Evolutionary conservation across 2,888 invertebrate genomes (phyloP).

Genomic region (Entomobrya proxima): DNA sequence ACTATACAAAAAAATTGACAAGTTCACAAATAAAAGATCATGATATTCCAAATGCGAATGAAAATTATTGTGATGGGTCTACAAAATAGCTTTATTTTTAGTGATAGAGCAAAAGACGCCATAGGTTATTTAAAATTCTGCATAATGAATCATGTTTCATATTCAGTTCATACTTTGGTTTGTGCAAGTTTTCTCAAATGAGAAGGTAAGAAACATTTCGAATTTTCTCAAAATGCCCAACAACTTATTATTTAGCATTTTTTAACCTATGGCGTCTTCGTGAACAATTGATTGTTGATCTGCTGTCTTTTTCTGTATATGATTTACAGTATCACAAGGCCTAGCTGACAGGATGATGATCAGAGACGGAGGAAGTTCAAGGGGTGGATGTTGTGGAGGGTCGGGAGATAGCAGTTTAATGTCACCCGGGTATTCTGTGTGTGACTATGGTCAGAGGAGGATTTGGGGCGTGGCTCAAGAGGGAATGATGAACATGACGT

Average conservation of each 20-base stretch:
- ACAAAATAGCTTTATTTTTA: background rate
- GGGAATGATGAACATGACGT: slow-evolving; percentile 59
- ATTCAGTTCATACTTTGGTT: background rate
- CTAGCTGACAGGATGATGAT: slow-evolving; percentile 34
- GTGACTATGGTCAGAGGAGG: slow-evolving; percentile 71
- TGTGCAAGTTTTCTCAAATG: background rate
- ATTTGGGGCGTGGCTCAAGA: slow-evolving; percentile 73
- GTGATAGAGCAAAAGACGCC: slow-evolving; percentile 57
- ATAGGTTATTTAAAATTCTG: slow-evolving; percentile 58
- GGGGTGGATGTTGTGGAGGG: slow-evolving; percentile 41
- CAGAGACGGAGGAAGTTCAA: background rate
- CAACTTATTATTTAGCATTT: background rate
- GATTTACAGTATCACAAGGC: slow-evolving; percentile 31
- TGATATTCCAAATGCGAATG: background rate
- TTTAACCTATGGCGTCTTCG: slow-evolving; percentile 72
- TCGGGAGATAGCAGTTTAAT: slow-evolving; percentile 39
- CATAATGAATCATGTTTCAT: background rate
- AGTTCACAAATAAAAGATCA: slow-evolving; percentile 20
- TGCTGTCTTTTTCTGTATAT: slow-evolving; percentile 7
- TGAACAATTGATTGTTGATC: slow-evolving; percentile 26
- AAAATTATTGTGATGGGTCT: background rate
- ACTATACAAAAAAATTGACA: slow-evolving; percentile 33
- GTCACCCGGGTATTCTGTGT: slow-evolving; percentile 64
- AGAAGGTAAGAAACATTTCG: no score
- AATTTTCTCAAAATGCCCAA: no score